These are phyloP conservation scores for Brachionus koreanus DNA, from an alignment of 1,140 invertebrate species.

Conservation along the genomic window DNA sequence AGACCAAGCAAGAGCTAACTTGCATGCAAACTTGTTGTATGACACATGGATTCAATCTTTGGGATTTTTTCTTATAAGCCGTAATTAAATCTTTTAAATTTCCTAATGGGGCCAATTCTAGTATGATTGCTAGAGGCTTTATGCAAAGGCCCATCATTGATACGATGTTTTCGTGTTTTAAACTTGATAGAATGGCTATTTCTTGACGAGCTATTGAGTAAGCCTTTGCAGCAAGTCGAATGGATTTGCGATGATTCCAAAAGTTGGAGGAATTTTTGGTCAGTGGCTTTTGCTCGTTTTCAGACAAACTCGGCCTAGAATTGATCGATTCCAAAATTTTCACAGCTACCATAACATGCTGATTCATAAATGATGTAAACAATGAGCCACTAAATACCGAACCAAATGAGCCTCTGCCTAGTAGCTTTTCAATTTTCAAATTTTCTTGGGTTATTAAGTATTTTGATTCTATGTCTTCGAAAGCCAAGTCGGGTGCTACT, in stretches of 20 bases:
- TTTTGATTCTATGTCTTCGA: conserved; percentile 57
- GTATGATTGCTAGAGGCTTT: conserved; percentile 29
- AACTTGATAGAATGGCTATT: conserved; percentile 26
- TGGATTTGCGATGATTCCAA: conserved; percentile 26
- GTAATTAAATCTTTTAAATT: conserved; percentile 19
- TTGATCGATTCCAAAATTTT: conserved; percentile 35
- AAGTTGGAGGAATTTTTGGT: neutral
- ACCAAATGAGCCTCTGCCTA: conserved; percentile 94
- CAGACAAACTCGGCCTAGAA: neutral
- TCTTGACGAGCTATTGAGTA: conserved; percentile 39
- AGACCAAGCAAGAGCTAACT: conserved; percentile 71
- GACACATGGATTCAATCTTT: neutral
- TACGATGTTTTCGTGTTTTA: conserved; percentile 28
- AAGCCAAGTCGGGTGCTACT: conserved; percentile 31
- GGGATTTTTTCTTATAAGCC: neutral
- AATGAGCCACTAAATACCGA: conserved; percentile 84
- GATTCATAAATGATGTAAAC: conserved; percentile 60
- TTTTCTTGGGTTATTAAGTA: conserved; percentile 71
- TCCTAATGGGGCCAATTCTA: conserved; percentile 41
- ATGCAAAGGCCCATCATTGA: conserved; percentile 17
- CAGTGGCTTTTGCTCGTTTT: neutral
- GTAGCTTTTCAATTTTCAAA: conserved; percentile 70
- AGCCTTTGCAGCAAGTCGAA: conserved; percentile 21
- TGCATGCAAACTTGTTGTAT: conserved; percentile 8
- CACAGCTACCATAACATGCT: neutral